Base-by-base conservation (phyloP, 2,113 vertebrate genomes). In the Petrocephalus zakoni region DNA sequence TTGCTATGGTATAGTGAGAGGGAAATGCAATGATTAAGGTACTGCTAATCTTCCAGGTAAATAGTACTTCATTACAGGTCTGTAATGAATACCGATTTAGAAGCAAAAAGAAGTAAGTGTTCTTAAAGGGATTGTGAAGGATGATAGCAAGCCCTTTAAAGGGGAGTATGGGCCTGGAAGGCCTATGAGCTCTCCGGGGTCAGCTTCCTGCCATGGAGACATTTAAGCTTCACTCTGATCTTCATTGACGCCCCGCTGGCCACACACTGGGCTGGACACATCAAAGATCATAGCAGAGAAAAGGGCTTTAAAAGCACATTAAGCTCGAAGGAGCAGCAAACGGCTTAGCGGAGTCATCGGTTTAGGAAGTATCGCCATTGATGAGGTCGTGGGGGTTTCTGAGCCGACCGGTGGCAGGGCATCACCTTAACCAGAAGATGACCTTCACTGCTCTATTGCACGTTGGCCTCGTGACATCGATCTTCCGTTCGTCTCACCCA, bases 11-110 rank as follows among this genome's bases (percentile, higher is more conserved):
- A 10, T 87, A n/a, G 56, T n/a, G 21, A 72, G 11, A 68, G 86
- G 47, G 64, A 87, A 47, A 49, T 52, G 46, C 52, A 78, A 42
- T 78, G 72, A 78, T 78, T 78, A 78, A 78, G 72, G 72, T 78
- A 5, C 34, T 78, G 72, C 72, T 42, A 78, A 78, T 42, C 34
- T 42, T 78, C 72, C 34, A 34, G 19, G 72, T 42, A 42, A 78
- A 78, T 37, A 75, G 11, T 53, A 75, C 64, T 25, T 19, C 42
- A 75, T 42, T 15, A 15, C 22, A 46, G 42, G 46, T 52, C 42
- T 19, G 15, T 83, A 85, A 64, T 85, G 58, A 25, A 84, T 25
- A 46, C 55, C 25, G 4, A 72, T 85, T 15, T 17, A 29, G 15
- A n/a, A 37, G 46, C 8, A 47, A n/a, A 46, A 49, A 49, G 21